Conservation (phyloP, 2,888 invertebrate species). For the Helobdella robusta region DNA sequence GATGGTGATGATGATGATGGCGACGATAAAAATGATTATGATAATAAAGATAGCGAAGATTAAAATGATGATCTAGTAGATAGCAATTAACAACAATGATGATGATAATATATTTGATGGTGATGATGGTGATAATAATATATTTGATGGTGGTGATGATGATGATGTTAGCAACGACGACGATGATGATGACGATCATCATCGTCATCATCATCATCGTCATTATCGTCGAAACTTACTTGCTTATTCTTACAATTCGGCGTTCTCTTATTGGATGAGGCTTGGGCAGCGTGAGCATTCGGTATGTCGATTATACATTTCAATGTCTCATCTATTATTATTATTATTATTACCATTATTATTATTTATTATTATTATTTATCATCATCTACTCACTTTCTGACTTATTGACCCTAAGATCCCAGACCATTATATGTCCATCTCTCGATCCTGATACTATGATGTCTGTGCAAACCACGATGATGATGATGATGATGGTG, state of each 20-base stretch:
- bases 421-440: conserved; percentile 78
- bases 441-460: conserved; percentile 82
- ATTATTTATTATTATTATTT: background rate
- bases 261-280: background rate
- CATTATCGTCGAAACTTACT: conserved; percentile 3
- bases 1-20: background rate
- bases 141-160: background rate
- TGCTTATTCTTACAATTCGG: background rate
- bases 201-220: conserved; percentile 4
- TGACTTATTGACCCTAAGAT: conserved; percentile 50
- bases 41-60: conserved; percentile 12
- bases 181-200: background rate
- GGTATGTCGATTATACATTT: background rate
- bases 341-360: background rate
- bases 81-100: background rate
- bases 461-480: conserved; percentile 55
- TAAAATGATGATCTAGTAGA: background rate
- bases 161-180: background rate
- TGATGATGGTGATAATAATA: background rate
- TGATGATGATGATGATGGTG: background rate
- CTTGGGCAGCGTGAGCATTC: conserved; percentile 2
- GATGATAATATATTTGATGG: background rate
- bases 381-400: background rate
- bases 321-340: background rate
- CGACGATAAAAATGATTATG: conserved; percentile 7